Percentiles rank a stretch among this genome's conserved stretches.
Evolutionary conservation across 2,113 vertebrate species (phyloP).

Genomic region (Lophotis ruficrista): DNA sequence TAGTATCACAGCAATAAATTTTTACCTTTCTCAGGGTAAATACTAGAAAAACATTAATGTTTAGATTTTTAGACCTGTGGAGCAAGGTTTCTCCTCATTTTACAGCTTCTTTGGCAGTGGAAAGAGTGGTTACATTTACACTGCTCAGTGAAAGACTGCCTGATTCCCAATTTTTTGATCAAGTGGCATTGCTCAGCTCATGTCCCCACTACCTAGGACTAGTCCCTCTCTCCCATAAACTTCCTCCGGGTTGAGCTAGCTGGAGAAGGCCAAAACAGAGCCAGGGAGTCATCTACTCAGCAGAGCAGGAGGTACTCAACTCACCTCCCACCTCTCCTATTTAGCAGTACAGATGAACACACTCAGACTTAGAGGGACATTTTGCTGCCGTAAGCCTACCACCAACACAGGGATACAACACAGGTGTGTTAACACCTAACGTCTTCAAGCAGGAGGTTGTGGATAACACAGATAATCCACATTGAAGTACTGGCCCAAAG

Average conservation of each 20-base stretch:
- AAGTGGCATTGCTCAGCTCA: not conserved
- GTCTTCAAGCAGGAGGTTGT: not conserved
- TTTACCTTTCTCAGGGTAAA: not conserved
- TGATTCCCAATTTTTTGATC: not conserved
- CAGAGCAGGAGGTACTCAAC: not conserved
- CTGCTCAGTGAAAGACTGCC: not conserved
- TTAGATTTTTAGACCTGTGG: not conserved
- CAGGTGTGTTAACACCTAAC: not conserved
- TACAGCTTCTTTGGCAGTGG: not conserved
- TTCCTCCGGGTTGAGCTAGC: not conserved
- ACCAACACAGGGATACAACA: not conserved
- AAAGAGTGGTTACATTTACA: not conserved
- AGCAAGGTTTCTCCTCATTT: not conserved
- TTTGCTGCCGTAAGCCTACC: not conserved
- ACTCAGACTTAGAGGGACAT: not conserved
- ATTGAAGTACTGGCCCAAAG: not conserved
- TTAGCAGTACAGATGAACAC: not conserved
- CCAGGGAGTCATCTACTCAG: not conserved
- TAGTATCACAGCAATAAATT: not conserved
- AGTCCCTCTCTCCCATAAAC: not conserved
- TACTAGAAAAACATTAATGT: not conserved
- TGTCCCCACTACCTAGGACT: not conserved
- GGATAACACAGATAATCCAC: not conserved
- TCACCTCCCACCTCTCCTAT: not conserved
- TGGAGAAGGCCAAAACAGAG: not conserved